Percentiles rank a stretch among this genome's conserved stretches.
These are phyloP conservation scores for Porites lutea DNA, from an alignment of 64 coral and sea anemone genomes.

Conservation along the genomic window DNA sequence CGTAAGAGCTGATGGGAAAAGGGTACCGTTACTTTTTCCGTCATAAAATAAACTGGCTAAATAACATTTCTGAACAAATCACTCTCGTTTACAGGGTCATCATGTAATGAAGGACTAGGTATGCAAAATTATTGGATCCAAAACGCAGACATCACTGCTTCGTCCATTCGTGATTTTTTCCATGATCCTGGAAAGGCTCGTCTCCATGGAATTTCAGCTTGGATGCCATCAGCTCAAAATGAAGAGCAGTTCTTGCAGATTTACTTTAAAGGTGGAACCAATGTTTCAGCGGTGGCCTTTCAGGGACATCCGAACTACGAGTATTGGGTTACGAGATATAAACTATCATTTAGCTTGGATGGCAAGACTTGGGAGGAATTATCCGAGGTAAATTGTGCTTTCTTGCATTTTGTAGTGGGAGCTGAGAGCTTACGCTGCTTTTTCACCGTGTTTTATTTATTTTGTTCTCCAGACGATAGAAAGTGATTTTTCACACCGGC, in stretches of 20 bases:
- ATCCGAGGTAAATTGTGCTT: slow-evolving; percentile 51
- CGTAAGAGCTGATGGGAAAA: too few relatives aligned
- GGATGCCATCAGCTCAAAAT: slow-evolving; percentile 75
- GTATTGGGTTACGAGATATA: slow-evolving; percentile 76
- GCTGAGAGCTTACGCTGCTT: background rate
- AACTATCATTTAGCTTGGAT: slow-evolving; percentile 75
- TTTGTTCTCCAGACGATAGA: too few relatives aligned
- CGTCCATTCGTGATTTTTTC: slow-evolving; percentile 57
- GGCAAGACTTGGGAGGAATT: slow-evolving; percentile 59
- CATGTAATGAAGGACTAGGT: slow-evolving; percentile 62
- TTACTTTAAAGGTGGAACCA: slow-evolving; percentile 72
- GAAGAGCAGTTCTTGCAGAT: slow-evolving; percentile 81
- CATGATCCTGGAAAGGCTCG: slow-evolving; percentile 81
- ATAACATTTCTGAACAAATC: background rate
- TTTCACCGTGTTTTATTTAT: too few relatives aligned
- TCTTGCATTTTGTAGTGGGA: too few relatives aligned
- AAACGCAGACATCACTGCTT: slow-evolving; percentile 74
- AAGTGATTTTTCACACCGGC: too few relatives aligned
- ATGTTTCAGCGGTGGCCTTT: slow-evolving; percentile 68
- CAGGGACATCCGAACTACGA: slow-evolving; percentile 83
- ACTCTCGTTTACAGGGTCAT: background rate
- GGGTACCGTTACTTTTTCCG: too few relatives aligned
- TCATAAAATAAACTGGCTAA: too few relatives aligned
- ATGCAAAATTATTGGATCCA: slow-evolving; percentile 84
- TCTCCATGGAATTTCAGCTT: slow-evolving; percentile 81